Base-by-base conservation (phyloP, 2,113 vertebrate genomes). In the Microtus ochrogaster region DNA sequence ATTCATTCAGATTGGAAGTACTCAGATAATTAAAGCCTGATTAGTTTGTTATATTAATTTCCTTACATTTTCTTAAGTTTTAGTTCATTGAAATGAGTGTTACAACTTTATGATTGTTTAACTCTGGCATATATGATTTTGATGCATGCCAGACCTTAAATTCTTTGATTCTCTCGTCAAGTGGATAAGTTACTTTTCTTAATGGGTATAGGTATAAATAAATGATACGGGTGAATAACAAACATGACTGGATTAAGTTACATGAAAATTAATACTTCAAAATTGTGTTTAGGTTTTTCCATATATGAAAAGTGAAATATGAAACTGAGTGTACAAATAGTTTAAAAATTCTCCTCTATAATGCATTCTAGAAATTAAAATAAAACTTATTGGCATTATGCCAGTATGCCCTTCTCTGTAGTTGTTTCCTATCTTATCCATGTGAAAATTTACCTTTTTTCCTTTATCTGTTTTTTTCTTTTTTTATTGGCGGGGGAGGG, bases 1-100 rank as follows among this genome's bases (percentile, higher is more conserved):
- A 61, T 77, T 92, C 33, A 93, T 81, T 91, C 58, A 58, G 79
- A 83, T 26, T 66, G 63, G 30, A 73, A 90, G n/a, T 88, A 33
- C 91, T 96, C 74, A 87, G 87, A 55, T 95, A 93, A 58, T 97
- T 89, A 94, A 95, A 92, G 92, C 55, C n/a, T 89, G 30, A 84
- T 13, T 89, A 49, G 39, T 65, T 94, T 91, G 30, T 76, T 94
- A 89, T 94, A 78, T 74, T 68, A 49, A 47, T 74, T 86, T 28
- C 86, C 21, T 96, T 33, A 91, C 76, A 76, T 90, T 91, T 92
- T 82, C 6, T 89, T 90, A 94, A 70, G n/a, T 94, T 36, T 47
- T 84, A 73, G 73, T 96, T 70, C 91, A 90, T 61, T 94, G 82
- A 94, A 82, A 96, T 82, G 52, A 65, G 11, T 55, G 4, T 81